Percentiles rank a stretch among this genome's conserved stretches.
phyloP scores from a whole-genome alignment of 2,113 vertebrate species.

The Maccullochella peelii region DNA sequence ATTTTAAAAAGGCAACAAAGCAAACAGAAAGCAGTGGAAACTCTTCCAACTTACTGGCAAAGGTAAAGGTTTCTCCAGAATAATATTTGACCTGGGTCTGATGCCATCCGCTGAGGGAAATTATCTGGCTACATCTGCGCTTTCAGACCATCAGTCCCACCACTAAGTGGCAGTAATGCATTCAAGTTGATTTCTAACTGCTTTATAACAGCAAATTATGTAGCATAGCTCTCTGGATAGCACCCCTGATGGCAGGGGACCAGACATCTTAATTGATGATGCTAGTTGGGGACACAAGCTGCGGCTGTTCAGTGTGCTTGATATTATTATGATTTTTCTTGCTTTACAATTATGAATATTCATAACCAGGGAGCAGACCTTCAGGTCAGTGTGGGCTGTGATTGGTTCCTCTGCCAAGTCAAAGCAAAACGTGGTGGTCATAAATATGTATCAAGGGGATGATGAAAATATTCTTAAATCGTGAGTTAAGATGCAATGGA shows the following conservation, averaged over 20 bases:
- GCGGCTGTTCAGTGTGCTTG: constrained; percentile 24
- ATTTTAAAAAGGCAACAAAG: neutral
- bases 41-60: constrained; percentile 34
- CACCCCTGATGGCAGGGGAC: constrained; percentile 58
- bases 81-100: constrained; percentile 54
- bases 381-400: constrained; percentile 61
- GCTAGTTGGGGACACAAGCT: constrained; percentile 47
- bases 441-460: constrained; percentile 67
- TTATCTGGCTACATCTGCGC: constrained; percentile 52
- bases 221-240: constrained; percentile 41
- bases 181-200: constrained; percentile 62
- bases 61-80: constrained; percentile 11
- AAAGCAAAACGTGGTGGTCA: constrained; percentile 60
- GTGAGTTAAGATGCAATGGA: constrained; percentile 42
- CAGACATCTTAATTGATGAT: constrained; percentile 47
- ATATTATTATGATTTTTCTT: constrained; percentile 43
- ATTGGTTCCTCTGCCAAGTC: constrained; percentile 58
- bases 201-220: constrained; percentile 64
- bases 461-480: constrained; percentile 60
- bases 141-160: constrained; percentile 46
- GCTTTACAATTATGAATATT: constrained; percentile 63
- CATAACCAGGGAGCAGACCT: constrained; percentile 49
- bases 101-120: constrained; percentile 56
- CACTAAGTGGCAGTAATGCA: constrained; percentile 69
- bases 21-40: constrained; percentile 22